A percentile compares a stretch with the other conserved stretches of the same genome.
Conservation (phyloP, 2,888 invertebrate species). For the Hypsopygia costalis region DNA sequence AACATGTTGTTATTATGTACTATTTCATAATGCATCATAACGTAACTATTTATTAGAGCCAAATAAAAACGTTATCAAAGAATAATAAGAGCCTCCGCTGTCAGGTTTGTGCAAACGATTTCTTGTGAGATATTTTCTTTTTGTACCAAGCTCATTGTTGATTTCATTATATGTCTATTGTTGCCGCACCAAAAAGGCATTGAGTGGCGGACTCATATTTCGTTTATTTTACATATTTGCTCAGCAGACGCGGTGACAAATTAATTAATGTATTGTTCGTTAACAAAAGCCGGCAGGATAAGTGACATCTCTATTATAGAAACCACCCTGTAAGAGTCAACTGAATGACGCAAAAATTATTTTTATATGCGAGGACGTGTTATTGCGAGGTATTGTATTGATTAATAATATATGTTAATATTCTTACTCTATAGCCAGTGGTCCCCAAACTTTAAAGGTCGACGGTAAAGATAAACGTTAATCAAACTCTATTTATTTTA, state of each 20-base stretch:
- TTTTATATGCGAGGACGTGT: not conserved
- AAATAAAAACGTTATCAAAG: conserved; percentile 16
- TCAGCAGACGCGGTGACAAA: conserved; percentile 39
- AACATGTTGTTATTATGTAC: too few species aligned
- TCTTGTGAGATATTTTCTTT: conserved; percentile 27
- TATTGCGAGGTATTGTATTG: too few species aligned
- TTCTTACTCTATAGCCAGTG: too few species aligned
- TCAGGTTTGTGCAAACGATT: conserved; percentile 14
- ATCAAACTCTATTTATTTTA: too few species aligned
- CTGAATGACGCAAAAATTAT: conserved; percentile 1
- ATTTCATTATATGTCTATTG: conserved; percentile 16
- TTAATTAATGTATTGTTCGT: conserved; percentile 51
- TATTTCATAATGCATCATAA: too few species aligned
- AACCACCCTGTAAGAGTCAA: not conserved
- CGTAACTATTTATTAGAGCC: conserved; percentile 5
- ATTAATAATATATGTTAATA: too few species aligned
- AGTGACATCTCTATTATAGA: conserved; percentile 11
- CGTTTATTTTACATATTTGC: conserved; percentile 40
- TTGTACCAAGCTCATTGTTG: conserved; percentile 15
- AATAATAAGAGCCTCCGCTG: conserved; percentile 21
- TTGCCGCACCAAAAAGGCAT: conserved; percentile 17
- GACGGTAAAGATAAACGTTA: too few species aligned
- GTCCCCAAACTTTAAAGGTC: too few species aligned
- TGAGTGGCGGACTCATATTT: conserved; percentile 46
- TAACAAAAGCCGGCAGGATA: conserved; percentile 28